Evolutionary conservation across 2,888 invertebrate species (phyloP), one percentile per base, ranked within the genome.

Genomic region (Eubasilissa splendida): DNA sequence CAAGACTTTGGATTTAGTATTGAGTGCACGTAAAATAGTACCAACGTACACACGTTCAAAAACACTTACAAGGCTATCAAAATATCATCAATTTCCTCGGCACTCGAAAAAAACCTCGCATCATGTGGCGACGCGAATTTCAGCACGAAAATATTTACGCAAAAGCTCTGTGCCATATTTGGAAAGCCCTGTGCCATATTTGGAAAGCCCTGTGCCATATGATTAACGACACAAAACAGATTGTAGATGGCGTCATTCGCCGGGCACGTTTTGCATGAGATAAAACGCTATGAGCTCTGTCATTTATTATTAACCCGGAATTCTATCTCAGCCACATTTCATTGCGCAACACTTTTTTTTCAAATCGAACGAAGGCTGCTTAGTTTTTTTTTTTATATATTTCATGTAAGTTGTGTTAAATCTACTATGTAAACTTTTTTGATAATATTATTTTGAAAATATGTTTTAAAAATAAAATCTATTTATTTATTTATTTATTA

Each of bases 191-290:
- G 50, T 33, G 50, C 68, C 68, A 68, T 68, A 52, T n/a, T 68
- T 68, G 68, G 52, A 59, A 77, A 68, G 52, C 70, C 42, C 14
- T 70, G 59, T 50, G 50, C 22, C 77, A 33, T 66, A 76, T 81
- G 81, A 81, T 81, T 81, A 79, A 81, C 79, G 79, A 81, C 74
- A 75, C 70, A 76, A 76, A 81, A 76, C 79, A 81, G 81, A 81
- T 81, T 81, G 76, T 79, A 65, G 75, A 71, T 79, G 79, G 79
- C 76, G 76, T 76, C 76, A 73, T 77, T 54, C 74, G 63, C 63
- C 77, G 63, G 73, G 71, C 79, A 79, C 78, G 79, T 81, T 79
- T 81, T 76, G 71, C 78, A 79, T 79, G 81, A 79, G 76, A 81
- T 79, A 81, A 79, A 81, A 81, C 75, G 60, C 71, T 76, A 79